phyloP scores from a whole-genome alignment of 2,888 invertebrate species.

The Cheilosia vulpina region DNA sequence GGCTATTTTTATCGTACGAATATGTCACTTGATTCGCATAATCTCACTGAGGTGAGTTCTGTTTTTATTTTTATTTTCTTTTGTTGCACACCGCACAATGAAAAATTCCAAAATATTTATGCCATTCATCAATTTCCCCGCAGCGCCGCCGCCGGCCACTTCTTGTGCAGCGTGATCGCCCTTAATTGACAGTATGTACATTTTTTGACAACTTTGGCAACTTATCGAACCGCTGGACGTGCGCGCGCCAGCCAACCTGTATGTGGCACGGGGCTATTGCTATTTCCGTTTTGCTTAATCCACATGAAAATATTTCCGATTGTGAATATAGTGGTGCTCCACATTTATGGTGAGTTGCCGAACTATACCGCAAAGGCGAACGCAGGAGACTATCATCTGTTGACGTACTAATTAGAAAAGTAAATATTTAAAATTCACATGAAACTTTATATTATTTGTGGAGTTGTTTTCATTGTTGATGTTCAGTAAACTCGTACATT shows the following conservation, averaged over 20 bases:
- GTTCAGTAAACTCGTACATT: neutral
- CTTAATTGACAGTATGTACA: slow-evolving; percentile 34
- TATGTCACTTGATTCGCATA: slow-evolving; percentile 30
- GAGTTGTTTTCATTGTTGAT: slow-evolving; percentile 5
- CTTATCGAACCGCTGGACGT: slow-evolving; percentile 15
- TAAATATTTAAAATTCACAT: slow-evolving; percentile 65
- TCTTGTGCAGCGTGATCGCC: slow-evolving; percentile 30
- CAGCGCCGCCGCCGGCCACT: neutral
- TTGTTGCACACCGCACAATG: neutral
- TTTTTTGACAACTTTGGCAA: slow-evolving; percentile 43
- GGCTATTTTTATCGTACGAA: slow-evolving; percentile 22
- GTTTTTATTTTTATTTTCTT: neutral
- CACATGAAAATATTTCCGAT: slow-evolving; percentile 56
- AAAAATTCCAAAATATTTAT: slow-evolving; percentile 17
- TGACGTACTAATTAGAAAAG: slow-evolving; percentile 58
- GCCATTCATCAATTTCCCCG: slow-evolving; percentile 40
- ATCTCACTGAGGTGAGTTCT: neutral
- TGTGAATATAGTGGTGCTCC: slow-evolving; percentile 21
- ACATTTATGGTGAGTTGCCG: slow-evolving; percentile 42
- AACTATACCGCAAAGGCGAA: neutral
- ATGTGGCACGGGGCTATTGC: slow-evolving; percentile 62
- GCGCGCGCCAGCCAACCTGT: slow-evolving; percentile 7
- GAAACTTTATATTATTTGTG: slow-evolving; percentile 54
- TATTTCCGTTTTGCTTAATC: slow-evolving; percentile 65
- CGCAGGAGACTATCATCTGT: slow-evolving; percentile 7